Evolutionary conservation across 2,888 invertebrate genomes (phyloP), one percentile per base, ranked within the genome.

Genomic region (Latrodectus hesperus): DNA sequence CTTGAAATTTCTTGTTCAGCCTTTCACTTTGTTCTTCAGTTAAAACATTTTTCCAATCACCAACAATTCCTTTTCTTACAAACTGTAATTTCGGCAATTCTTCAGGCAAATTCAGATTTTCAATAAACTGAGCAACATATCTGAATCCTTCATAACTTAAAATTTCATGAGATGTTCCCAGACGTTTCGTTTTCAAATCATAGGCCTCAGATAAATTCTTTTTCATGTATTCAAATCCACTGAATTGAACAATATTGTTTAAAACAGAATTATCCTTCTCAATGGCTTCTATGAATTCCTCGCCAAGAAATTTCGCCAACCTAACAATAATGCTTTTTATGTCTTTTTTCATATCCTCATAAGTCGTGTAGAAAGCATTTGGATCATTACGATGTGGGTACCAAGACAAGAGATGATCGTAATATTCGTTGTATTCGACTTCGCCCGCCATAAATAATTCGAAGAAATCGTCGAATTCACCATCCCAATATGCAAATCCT

Each of bases 21-120:
- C 86, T 83, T n/a, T 78, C 71, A 8, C 26, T 87, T 52, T 89
- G 83, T 49, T 89, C 90, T 16, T 91, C 91, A 5, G 91, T 91
- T 89, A 93, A 92, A 81, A 92, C 91, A 60, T 91, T 91, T 89
- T 91, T 91, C 93, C 93, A 93, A 89, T 93, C 92, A 10, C 93
- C 93, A 2, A 92, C 92, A 14, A 89, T 89, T 16, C 92, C 88
- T 53, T 88, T 88, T 0, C 83, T 51, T 5, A 88, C 55, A 10
- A 83, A 88, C n/a, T 73, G 52, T 10, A 78, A 16, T 53, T 67
- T 68, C 6, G 70, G 65, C 55, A 67, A 17, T 26, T 75, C 53
- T 22, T 80, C 14, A 10, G 87, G 81, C 3, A 68, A 11, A 17
- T 87, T 73, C 16, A 87, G 72, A n/a, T 71, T 71, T 26, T 65